A percentile compares a stretch with the other conserved stretches of the same genome.
Evolutionary conservation across 2,888 invertebrate species (phyloP).

Genomic region (Yponomeuta sedellus): DNA sequence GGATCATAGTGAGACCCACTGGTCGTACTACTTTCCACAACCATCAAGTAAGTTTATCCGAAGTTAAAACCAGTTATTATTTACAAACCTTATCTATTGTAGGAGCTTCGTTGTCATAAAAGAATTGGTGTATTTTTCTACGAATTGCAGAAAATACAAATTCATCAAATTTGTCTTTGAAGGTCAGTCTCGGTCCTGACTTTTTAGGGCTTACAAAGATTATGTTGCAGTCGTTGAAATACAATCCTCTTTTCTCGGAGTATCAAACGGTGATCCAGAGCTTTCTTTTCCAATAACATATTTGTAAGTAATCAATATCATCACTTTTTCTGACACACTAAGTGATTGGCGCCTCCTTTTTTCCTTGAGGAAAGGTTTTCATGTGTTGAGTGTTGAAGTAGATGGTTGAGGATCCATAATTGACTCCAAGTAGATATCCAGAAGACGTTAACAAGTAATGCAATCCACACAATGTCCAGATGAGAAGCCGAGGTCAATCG

Average conservation of each 20-base stretch:
- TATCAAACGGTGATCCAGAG: neutral
- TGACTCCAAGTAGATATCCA: too few species aligned
- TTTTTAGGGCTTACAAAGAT: neutral
- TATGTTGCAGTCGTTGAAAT: neutral
- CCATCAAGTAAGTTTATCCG: too few species aligned
- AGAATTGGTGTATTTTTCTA: neutral
- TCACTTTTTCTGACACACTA: neutral
- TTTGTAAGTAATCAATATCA: neutral
- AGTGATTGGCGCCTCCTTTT: neutral
- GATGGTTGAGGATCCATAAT: neutral
- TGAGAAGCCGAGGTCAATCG: too few species aligned
- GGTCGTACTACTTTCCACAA: too few species aligned
- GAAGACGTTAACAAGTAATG: too few species aligned
- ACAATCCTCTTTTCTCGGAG: too few species aligned
- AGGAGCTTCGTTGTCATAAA: neutral
- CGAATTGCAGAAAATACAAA: neutral
- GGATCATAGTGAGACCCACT: too few species aligned
- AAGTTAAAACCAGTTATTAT: too few species aligned
- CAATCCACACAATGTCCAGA: too few species aligned
- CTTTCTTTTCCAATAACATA: neutral
- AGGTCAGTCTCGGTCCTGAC: neutral
- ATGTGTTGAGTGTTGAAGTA: neutral
- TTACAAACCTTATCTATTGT: neutral
- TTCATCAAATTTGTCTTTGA: neutral
- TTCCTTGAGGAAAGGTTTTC: neutral